Conservation (phyloP, 2,113 vertebrate species). For the Pimephales promelas region DNA sequence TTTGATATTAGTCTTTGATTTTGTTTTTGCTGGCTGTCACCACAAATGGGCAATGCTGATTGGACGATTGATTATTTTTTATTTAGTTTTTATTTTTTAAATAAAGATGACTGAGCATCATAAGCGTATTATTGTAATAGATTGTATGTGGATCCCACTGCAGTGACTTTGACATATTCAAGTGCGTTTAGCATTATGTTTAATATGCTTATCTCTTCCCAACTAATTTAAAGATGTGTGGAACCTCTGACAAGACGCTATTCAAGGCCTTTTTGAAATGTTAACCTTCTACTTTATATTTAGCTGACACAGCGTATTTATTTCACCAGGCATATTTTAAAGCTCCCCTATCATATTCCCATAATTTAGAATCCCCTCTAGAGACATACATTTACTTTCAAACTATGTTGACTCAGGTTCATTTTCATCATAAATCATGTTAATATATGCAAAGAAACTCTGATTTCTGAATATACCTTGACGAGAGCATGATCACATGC, state of each 20-base stretch:
- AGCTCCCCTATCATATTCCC: background rate
- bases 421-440: constrained; percentile 28
- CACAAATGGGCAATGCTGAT: background rate
- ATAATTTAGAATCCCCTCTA: background rate
- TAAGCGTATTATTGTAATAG: constrained; percentile 10
- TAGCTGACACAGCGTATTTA: constrained; percentile 5
- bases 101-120: background rate
- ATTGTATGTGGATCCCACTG: background rate
- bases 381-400: background rate
- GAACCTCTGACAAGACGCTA: constrained; percentile 1
- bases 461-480: background rate
- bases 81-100: background rate
- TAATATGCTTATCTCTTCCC: constrained; percentile 27
- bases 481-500: background rate
- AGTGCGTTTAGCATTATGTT: constrained; percentile 2
- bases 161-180: constrained; percentile 25
- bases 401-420: background rate
- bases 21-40: background rate
- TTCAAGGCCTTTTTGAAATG: constrained; percentile 13
- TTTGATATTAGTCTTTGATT: background rate
- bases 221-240: constrained; percentile 29
- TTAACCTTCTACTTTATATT: constrained; percentile 19
- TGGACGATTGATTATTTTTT: background rate
- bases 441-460: background rate
- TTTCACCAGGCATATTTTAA: constrained; percentile 19